phyloP scores from a whole-genome alignment of 1,140 invertebrate species.

The Pomacea maculata region DNA sequence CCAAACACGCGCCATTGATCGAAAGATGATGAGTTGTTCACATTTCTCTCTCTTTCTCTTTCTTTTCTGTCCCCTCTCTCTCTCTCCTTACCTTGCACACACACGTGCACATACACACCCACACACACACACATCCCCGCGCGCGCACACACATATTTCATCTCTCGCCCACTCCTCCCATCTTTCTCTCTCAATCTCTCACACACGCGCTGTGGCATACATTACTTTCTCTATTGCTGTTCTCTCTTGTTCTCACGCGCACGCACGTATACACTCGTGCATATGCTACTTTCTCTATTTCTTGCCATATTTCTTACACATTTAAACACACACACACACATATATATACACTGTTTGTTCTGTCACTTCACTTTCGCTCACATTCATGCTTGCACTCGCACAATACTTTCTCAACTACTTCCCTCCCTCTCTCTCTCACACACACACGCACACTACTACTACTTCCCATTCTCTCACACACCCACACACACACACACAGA shows the following conservation, averaged over 20 bases:
- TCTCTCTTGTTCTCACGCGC: not conserved
- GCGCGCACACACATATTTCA: not conserved
- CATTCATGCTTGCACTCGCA: not conserved
- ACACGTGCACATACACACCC: slow-evolving; percentile 11
- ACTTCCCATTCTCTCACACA: not conserved
- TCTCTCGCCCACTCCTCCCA: not conserved
- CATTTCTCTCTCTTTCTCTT: not conserved
- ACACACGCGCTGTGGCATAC: not conserved
- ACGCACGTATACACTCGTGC: not conserved
- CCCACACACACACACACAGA: not conserved
- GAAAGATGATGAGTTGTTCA: no score
- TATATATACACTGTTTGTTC: not conserved
- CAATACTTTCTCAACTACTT: not conserved
- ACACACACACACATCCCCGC: not conserved
- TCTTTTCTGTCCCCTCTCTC: not conserved
- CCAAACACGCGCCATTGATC: no score
- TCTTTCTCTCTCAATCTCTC: not conserved
- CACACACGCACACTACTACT: not conserved
- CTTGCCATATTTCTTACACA: not conserved
- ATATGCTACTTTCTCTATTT: not conserved
- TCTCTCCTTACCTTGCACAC: not conserved
- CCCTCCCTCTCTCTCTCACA: not conserved
- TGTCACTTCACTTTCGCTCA: not conserved
- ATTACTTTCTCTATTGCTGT: not conserved
- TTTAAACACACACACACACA: not conserved